Evolutionary conservation across 2,888 invertebrate species (phyloP).

Genomic region (Habrosyne pyritoides): DNA sequence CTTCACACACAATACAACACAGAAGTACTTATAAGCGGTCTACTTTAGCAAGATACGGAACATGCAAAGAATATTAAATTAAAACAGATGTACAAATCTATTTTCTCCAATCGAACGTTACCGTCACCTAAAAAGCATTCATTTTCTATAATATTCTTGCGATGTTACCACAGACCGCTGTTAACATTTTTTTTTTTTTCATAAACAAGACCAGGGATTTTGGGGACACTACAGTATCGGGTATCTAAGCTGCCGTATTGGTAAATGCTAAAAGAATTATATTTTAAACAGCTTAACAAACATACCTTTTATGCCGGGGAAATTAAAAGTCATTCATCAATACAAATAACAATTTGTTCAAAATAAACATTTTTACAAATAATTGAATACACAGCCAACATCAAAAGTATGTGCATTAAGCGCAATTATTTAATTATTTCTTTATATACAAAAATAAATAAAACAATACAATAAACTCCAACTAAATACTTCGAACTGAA

Average conservation of each 20-base stretch:
- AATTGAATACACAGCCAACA: slow-evolving; percentile 46
- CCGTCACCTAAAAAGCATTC: slow-evolving; percentile 4
- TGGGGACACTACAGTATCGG: slow-evolving; percentile 56
- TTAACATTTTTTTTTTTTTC: not conserved
- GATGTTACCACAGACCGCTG: not conserved
- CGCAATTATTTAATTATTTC: slow-evolving; percentile 42
- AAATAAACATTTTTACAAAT: slow-evolving; percentile 19
- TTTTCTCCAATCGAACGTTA: not conserved
- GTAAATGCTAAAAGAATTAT: slow-evolving; percentile 78
- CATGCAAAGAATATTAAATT: not conserved
- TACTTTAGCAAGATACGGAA: slow-evolving; percentile 1
- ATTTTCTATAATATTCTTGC: not conserved
- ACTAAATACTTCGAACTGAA: slow-evolving; percentile 33
- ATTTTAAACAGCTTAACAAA: slow-evolving; percentile 61
- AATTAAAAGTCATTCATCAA: slow-evolving; percentile 11
- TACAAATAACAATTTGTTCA: slow-evolving; percentile 12
- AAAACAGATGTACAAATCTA: slow-evolving; percentile 2
- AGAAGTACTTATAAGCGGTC: not conserved
- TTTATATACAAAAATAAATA: slow-evolving; percentile 45
- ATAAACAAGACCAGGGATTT: slow-evolving; percentile 45
- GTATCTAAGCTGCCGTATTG: slow-evolving; percentile 80
- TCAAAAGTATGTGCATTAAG: slow-evolving; percentile 72
- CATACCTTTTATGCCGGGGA: slow-evolving; percentile 68
- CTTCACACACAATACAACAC: not conserved
- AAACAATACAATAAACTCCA: slow-evolving; percentile 23